A percentile compares a stretch with the other conserved stretches of the same genome.
Evolutionary conservation across 2,113 vertebrate genomes (phyloP).

Genomic region (Pelobates fuscus): DNA sequence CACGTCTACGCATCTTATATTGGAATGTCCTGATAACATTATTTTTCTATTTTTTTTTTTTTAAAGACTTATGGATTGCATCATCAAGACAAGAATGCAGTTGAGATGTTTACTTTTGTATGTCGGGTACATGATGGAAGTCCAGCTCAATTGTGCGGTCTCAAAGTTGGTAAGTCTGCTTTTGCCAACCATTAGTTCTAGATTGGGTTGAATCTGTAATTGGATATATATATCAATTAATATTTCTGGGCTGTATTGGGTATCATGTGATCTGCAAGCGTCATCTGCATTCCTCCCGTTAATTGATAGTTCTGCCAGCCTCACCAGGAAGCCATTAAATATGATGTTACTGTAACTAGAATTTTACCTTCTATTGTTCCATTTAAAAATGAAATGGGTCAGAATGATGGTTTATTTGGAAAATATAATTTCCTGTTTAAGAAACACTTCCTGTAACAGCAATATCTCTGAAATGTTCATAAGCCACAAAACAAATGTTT

Average conservation of each 20-base stretch:
- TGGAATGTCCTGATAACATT: no score
- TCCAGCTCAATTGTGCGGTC: conserved; percentile 84
- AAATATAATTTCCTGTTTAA: neutral
- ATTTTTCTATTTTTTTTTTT: conserved; percentile 25
- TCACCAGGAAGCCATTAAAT: no score
- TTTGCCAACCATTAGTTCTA: neutral
- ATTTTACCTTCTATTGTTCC: neutral
- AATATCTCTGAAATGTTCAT: neutral
- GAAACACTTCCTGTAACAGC: neutral
- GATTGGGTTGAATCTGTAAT: neutral
- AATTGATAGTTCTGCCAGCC: no score
- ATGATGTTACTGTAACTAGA: neutral
- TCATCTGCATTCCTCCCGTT: no score
- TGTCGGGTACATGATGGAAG: conserved; percentile 87
- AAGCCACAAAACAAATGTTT: neutral
- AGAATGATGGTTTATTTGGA: conserved; percentile 9
- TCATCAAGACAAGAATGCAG: conserved; percentile 85
- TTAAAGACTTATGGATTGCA: conserved; percentile 94
- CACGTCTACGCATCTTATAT: no score
- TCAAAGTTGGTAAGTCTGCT: conserved; percentile 81
- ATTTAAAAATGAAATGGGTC: neutral
- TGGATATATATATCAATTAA: neutral
- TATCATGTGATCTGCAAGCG: neutral
- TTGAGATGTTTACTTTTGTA: conserved; percentile 97
- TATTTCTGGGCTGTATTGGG: neutral